Evolutionary conservation across 1,140 invertebrate species (phyloP), one percentile per base, ranked within the genome.

Genomic region (Ceratina calcarata): DNA sequence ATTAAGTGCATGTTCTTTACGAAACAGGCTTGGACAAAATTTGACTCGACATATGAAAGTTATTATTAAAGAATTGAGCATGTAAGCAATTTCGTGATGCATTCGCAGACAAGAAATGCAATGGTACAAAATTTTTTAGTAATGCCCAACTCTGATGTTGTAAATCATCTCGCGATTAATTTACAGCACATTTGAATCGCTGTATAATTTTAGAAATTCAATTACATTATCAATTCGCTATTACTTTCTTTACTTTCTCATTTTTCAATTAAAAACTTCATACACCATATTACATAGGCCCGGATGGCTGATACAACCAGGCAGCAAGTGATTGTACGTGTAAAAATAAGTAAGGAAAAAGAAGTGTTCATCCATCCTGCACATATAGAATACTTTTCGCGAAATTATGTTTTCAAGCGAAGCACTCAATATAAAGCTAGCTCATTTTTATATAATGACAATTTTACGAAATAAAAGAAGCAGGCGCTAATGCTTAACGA

Each of bases 1-100:
- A n/a, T 22, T 75, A n/a, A 65, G 76, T 76, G 83, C 78, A 58
- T 49, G 62, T 68, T 51, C 45, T 70, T 55, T 51, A 77, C 16
- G 13, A 20, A 57, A 78, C 68, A 64, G 67, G 72, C 13, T 49
- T 20, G 60, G 60, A 27, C 49, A 45, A 27, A 32, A 32, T 77
- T 45, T 32, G 2, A 22, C 8, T 60, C 8, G 2, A 37, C n/a
- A 15, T 3, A 2, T 6, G 16, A 68, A n/a, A n/a, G n/a, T n/a
- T 45, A 2, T 18, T 16, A n/a, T 22, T 32, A 18, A 7, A 68
- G 12, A 20, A 45, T 67, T 67, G 51, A 65, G 20, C 51, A 18
- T 4, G 22, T n/a, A 22, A 61, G 61, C 24, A 18, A 27, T 64
- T 22, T 13, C 32, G 37, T 45, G 15, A 58, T 58, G 55, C 22